Evolutionary conservation across 2,113 vertebrate species (phyloP).

Genomic region (Ancistrus triradiatus): DNA sequence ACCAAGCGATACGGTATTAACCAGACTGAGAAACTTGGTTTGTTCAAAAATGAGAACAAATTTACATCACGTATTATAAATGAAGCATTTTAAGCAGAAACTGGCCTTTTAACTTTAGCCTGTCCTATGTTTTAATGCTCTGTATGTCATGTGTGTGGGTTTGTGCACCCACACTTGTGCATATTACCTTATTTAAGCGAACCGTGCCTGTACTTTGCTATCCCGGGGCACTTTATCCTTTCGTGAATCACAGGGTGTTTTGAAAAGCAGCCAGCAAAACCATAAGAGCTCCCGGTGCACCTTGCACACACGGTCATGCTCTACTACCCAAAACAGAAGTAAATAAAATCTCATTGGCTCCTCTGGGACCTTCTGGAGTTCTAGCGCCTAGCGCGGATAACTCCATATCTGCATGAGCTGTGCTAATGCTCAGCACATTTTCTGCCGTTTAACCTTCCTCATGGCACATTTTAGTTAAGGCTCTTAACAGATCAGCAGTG

Average conservation of each 20-base stretch:
- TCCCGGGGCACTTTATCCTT: conserved; percentile 35
- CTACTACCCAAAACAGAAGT: conserved; percentile 30
- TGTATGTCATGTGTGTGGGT: not conserved
- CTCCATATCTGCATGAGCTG: not conserved
- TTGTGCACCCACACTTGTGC: not conserved
- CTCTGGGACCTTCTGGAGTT: not conserved
- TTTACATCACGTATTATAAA: no score
- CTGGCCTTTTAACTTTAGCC: no score
- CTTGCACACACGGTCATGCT: conserved; percentile 34
- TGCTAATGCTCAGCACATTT: conserved; percentile 15
- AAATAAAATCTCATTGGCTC: conserved; percentile 35
- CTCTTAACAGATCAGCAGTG: conserved; percentile 19
- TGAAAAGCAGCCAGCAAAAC: conserved; percentile 12
- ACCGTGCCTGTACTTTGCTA: conserved; percentile 17
- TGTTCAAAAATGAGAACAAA: no score
- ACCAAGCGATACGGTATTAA: no score
- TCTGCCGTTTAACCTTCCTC: not conserved
- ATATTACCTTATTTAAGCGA: conserved; percentile 19
- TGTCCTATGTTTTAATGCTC: no score
- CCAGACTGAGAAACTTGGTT: no score
- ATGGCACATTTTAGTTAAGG: conserved; percentile 11
- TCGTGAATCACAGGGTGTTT: conserved; percentile 35
- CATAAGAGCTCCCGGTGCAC: conserved; percentile 14
- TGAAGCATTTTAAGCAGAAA: no score
- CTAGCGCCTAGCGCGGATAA: not conserved